Base-by-base conservation (phyloP, 2,888 invertebrate species). In the Euproctis similis region DNA sequence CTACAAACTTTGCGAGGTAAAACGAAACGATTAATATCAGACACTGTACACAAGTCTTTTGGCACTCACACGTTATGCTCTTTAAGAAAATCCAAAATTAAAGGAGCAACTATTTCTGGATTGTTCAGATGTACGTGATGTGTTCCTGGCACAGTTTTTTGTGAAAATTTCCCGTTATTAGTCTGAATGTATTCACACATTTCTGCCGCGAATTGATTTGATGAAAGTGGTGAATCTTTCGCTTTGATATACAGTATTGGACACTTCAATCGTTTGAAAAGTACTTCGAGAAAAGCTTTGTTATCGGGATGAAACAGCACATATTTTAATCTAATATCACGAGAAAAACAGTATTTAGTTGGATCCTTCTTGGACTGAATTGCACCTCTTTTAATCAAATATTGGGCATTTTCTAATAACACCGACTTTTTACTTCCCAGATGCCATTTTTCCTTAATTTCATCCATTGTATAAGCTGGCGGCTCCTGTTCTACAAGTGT, bases 91-190 rank as follows among this genome's bases (percentile, higher is more conserved):
- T 86, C 70, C 44, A 84, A 76, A 11, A 91, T 80, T 18, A 86
- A 58, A 2, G 85, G 80, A 1, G 87, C 86, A 11, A 91, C 68
- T 40, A 59, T 59, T 52, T 89, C 86, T 1, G 92, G 90, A 42
- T 89, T 77, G 42, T 89, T 90, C 34, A 94, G 81, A 73, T 93
- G 93, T n/a, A 90, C 82, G 63, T 93, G 92, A 72, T 93, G 93
- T 2, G 86, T 86, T 1, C 92, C 92, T 8, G 89, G 85, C 1
- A 93, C 71, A 35, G 85, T 78, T 31, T 89, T 85, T 38, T 82
- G 84, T 53, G 87, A 86, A 47, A 88, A 90, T 23, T 86, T 75
- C 0, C 72, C 70, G 47, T 88, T 86, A 36, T 45, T 80, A 31
- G 74, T 68, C 30, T 76, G 86, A 12, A 92, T 59, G 6, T 86